phyloP scores from a whole-genome alignment of 2,113 vertebrate genomes.

The Neolamprologus hecqui region DNA sequence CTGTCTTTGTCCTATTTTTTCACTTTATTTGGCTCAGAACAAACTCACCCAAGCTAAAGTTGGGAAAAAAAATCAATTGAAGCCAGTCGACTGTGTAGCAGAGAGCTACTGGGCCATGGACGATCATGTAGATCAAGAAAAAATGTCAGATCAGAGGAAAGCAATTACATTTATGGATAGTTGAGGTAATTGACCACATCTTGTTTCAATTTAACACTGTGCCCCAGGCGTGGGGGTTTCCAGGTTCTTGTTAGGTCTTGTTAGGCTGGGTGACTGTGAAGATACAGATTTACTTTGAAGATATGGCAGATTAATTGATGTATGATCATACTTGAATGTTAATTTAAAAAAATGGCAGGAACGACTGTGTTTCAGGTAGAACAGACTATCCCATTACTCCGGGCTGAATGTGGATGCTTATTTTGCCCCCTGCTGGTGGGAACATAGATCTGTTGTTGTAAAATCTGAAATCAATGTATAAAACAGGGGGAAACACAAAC shows the following conservation, averaged over 20 bases:
- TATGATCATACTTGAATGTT: background rate
- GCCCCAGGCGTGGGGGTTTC: background rate
- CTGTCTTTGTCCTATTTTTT: background rate
- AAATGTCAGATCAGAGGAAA: slow-evolving; percentile 20
- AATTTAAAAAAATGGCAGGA: background rate
- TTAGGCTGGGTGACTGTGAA: background rate
- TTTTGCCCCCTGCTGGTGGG: slow-evolving; percentile 49
- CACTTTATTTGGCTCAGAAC: background rate
- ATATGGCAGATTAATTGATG: background rate
- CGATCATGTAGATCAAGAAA: background rate
- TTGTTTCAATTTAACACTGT: slow-evolving; percentile 10
- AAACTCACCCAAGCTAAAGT: background rate
- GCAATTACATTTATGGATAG: slow-evolving; percentile 29
- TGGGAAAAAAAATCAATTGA: background rate
- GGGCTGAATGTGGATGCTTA: background rate
- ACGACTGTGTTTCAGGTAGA: background rate
- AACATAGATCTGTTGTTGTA: background rate
- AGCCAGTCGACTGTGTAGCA: background rate
- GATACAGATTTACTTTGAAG: background rate
- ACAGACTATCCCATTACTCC: background rate
- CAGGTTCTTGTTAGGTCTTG: background rate
- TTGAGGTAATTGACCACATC: slow-evolving; percentile 40
- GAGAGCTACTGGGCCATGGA: background rate
- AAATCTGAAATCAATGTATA: background rate
- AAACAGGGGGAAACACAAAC: background rate